Evolutionary conservation across 1,140 invertebrate species (phyloP).

Genomic region (Drosophila ficusphila): DNA sequence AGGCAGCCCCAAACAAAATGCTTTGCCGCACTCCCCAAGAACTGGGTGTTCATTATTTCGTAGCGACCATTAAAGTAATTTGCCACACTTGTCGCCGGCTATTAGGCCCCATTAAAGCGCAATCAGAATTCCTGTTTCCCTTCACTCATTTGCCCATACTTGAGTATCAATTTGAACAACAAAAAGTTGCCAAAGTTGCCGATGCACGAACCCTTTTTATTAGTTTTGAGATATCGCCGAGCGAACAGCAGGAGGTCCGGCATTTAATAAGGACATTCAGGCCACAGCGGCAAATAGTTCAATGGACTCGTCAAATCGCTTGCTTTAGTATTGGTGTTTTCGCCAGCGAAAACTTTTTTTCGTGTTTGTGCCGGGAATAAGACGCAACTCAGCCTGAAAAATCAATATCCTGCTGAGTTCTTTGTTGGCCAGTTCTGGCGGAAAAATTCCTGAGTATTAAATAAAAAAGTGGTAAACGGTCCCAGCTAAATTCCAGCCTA

Average conservation of each 20-base stretch:
- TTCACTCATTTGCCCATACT: slow-evolving; percentile 29
- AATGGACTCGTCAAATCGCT: slow-evolving; percentile 52
- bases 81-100: slow-evolving; percentile 78
- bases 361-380: slow-evolving; percentile 1
- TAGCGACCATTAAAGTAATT: slow-evolving; percentile 74
- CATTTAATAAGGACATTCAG: slow-evolving; percentile 55
- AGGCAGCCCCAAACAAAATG: background rate
- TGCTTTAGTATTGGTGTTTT: background rate
- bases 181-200: slow-evolving; percentile 61
- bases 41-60: slow-evolving; percentile 73
- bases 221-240: slow-evolving; percentile 62
- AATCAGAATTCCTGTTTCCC: slow-evolving; percentile 55
- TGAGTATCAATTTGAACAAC: slow-evolving; percentile 66
- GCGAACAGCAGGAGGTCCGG: background rate
- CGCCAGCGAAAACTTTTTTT: background rate
- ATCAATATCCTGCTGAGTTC: slow-evolving; percentile 49
- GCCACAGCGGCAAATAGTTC: slow-evolving; percentile 60
- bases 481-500: too few species aligned
- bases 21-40: slow-evolving; percentile 5
- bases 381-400: slow-evolving; percentile 51
- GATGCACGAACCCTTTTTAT: slow-evolving; percentile 67
- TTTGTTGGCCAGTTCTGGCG: background rate
- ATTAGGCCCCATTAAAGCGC: slow-evolving; percentile 78
- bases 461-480: slow-evolving; percentile 9
- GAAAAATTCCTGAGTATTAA: slow-evolving; percentile 2